Conservation (phyloP, 1,140 invertebrate species). For the Drosophila lacteicornis region DNA sequence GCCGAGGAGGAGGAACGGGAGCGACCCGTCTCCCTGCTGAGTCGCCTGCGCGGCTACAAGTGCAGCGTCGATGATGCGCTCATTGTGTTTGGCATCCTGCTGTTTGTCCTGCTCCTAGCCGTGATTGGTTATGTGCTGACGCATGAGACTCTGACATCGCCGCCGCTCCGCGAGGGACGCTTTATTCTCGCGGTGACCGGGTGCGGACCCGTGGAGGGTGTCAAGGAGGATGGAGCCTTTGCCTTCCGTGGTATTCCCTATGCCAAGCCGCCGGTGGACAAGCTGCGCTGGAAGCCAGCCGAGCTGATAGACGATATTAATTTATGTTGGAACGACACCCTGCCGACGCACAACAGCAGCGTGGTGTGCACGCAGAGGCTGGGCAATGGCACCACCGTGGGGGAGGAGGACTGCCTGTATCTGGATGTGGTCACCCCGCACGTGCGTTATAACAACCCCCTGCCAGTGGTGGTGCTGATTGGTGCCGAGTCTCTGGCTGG, state of each 20-base stretch:
- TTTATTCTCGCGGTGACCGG: constrained; percentile 90
- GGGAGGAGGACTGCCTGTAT: constrained; percentile 92
- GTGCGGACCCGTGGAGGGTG: constrained; percentile 92
- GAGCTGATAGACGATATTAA: constrained; percentile 88
- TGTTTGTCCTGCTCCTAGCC: constrained; percentile 88
- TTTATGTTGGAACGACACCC: constrained; percentile 92
- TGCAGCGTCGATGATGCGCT: constrained; percentile 86
- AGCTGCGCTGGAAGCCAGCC: constrained; percentile 90
- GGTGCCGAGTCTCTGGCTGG: constrained; percentile 91
- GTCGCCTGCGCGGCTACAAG: constrained; percentile 74
- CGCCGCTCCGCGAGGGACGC: constrained; percentile 88
- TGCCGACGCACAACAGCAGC: constrained; percentile 88
- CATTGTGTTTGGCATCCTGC: constrained; percentile 85
- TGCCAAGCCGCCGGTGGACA: constrained; percentile 90
- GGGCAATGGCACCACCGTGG: constrained; percentile 88
- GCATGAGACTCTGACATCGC: constrained; percentile 85
- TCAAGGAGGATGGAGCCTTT: constrained; percentile 90
- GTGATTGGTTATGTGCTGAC: constrained; percentile 88
- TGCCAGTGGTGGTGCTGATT: constrained; percentile 93
- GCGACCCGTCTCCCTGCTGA: constrained; percentile 63
- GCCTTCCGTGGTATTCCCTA: constrained; percentile 95
- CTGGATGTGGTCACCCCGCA: constrained; percentile 91
- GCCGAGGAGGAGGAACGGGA: constrained; percentile 79
- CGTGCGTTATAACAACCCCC: constrained; percentile 89
- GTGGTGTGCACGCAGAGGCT: constrained; percentile 89